Base-by-base conservation (phyloP, 1,140 invertebrate species). In the Heliconius melpomene region DNA sequence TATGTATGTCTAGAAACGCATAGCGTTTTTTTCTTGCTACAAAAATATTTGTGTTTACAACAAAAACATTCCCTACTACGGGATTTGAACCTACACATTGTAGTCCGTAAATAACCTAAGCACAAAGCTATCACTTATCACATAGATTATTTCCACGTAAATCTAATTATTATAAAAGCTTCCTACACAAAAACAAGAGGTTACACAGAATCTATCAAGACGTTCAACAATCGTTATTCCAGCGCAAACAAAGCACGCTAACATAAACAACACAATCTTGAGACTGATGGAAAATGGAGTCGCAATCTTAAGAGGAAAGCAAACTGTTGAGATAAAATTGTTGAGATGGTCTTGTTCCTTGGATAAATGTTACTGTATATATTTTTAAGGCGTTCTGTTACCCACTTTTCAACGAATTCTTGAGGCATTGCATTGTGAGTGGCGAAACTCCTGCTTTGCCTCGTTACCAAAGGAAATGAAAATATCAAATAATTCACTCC, bases 281-380 rank as follows among this genome's bases (percentile, higher is more conserved):
- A 36, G 71, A 29, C 75, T 76, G 74, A 77, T 76, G 52, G 75
- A 76, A 77, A 78, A 81, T 72, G 76, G 73, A 78, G 75, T 78
- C 52, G 71, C 60, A 78, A 78, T 81, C 76, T 77, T 71, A 60
- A 78, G 80, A 78, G 75, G 26, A 73, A 40, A 72, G 79, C 80
- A 81, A 81, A 81, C 72, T 75, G 38, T 40, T 72, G 71, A 18
- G 5, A 26, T 20, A 40, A 72, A 66, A 66, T 66, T 3, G 26
- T 11, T 66, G 1, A 66, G 23, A 26, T n/a, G 32, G 8, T 72
- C 36, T 38, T 38, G 16, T 38, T 3, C 9, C 20, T 57, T n/a
- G 3, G n/a, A 57, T 52, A 20, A 18, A 52, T 52, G 50, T 52
- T 46, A 46, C 40, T 46, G 40, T 46, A 16, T 46, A 46, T 40